Base-by-base conservation (phyloP, 2,888 invertebrate species). In the Eupsilia transversa region DNA sequence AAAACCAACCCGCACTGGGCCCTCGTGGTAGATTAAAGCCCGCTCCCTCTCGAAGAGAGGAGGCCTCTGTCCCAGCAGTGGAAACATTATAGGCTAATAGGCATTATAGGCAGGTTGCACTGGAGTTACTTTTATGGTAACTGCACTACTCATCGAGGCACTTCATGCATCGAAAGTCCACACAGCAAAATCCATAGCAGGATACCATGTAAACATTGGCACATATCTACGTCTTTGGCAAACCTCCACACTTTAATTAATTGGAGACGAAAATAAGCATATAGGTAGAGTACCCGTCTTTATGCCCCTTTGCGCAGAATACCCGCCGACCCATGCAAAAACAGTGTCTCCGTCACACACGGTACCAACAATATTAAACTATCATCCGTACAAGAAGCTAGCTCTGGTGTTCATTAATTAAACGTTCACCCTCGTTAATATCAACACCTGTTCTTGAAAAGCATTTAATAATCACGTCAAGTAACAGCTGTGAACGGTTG, bases 401-500 rank as follows among this genome's bases (percentile, higher is more conserved):
- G 85, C 87, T 60, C 81, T 91, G 86, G 88, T 93, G 94, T 95
- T 95, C 93, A 95, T 96, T 96, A 96, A 96, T 96, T 95, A 95
- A 95, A 93, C 90, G 91, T 94, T 95, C 93, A 92, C 94, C 94
- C 94, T 93, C 91, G 94, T 96, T 95, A 95, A 94, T 93, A 96
- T 94, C 94, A 95, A 93, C 96, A 96, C 96, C 96, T 96, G 96
- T 92, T 94, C 94, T 92, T 94, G 96, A 95, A 95, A 96, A 95
- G 95, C 95, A 91, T 93, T 96, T 96, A 95, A 96, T 96, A 96
- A 96, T 95, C 93, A 93, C 95, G 93, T 93, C 93, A 93, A 88
- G 94, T 89, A 94, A 92, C 96, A 96, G 95, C 94, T 96, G 95
- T 79, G 89, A 84, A 88, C 84, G 90, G 89, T 89, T 91, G 91